Conservation (phyloP, 2,888 invertebrate genomes). For the Drosophila siamana region DNA sequence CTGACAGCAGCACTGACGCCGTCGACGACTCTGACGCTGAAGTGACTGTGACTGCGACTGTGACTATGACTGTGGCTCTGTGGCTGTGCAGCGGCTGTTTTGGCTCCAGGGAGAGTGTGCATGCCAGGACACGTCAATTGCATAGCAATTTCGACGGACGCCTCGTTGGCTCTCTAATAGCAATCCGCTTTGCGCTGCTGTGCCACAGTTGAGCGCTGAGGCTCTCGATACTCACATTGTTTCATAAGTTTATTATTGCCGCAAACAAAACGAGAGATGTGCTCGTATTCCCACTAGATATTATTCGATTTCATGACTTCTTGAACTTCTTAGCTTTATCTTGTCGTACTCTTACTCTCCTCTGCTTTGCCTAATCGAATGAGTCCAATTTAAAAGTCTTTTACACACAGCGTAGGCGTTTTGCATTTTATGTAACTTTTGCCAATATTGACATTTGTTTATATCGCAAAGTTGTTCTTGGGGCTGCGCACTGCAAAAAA, state of each 20-base stretch:
- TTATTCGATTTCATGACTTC: constrained; percentile 14
- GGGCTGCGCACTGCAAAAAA: neutral
- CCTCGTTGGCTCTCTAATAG: constrained; percentile 36
- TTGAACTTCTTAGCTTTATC: constrained; percentile 9
- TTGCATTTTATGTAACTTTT: constrained; percentile 4
- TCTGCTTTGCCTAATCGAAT: constrained; percentile 2
- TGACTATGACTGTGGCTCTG: constrained; percentile 20
- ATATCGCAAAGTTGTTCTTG: constrained; percentile 7
- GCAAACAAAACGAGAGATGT: neutral
- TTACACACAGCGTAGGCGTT: constrained; percentile 6
- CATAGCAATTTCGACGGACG: constrained; percentile 55
- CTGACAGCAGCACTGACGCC: too few species aligned
- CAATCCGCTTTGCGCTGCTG: constrained; percentile 31
- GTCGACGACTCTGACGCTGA: constrained; percentile 18
- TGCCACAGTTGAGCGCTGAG: neutral
- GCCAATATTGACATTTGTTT: constrained; percentile 27
- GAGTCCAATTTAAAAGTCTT: constrained; percentile 5
- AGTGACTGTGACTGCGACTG: constrained; percentile 18
- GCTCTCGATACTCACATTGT: constrained; percentile 16
- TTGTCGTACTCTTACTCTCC: too few species aligned
- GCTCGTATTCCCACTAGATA: constrained; percentile 5
- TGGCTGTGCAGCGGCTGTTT: constrained; percentile 18
- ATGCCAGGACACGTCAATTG: constrained; percentile 64
- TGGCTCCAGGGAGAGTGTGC: constrained; percentile 22
- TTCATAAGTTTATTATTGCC: constrained; percentile 20